Evolutionary conservation across 1,140 invertebrate genomes (phyloP), one percentile per base, ranked within the genome.

Genomic region (Heliconius nattereri): DNA sequence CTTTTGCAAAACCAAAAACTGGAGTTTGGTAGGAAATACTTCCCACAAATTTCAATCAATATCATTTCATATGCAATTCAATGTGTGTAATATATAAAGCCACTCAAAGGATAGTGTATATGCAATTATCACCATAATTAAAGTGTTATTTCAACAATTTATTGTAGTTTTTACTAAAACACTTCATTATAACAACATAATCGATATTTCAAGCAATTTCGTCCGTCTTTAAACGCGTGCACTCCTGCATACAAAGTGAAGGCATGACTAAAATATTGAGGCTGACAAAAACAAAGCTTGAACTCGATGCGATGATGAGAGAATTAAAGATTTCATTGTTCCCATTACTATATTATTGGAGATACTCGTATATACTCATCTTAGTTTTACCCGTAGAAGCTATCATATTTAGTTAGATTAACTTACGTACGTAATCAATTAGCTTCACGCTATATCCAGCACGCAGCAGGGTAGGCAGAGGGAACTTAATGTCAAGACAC

Each of bases 141-240:
- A 66, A 66, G 60, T 66, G 60, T 66, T 66, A 72, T 72, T 26
- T 72, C 32, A 40, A 72, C 13, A 7, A 66, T 40, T 72, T 37
- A 72, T 37, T 72, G 20, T n/a, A 37, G 74, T 75, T 76, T 70
- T 40, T 76, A n/a, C 11, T 11, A 37, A 40, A 26, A 35, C 20
- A 37, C 60, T 70, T 76, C 32, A 76, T 76, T 76, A 71, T 71
- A 76, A 76, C 60, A 71, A 71, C n/a, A 45, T 76, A 71, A 76
- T 76, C 75, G 75, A 71, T 76, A 57, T 71, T 71, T 76, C 26
- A 70, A 76, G 20, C 71, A 71, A 71, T 71, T 49, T 76, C 7
- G 66, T 23, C 19, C 26, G 60, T 71, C 60, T 23, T 76, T 70
- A 71, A 71, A 76, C 32, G 40, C n/a, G 37, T 26, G 60, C 75